Evolutionary conservation across 2,797 vertebrate species (phyloP).

Genomic region (Bradypodion ventrale): DNA sequence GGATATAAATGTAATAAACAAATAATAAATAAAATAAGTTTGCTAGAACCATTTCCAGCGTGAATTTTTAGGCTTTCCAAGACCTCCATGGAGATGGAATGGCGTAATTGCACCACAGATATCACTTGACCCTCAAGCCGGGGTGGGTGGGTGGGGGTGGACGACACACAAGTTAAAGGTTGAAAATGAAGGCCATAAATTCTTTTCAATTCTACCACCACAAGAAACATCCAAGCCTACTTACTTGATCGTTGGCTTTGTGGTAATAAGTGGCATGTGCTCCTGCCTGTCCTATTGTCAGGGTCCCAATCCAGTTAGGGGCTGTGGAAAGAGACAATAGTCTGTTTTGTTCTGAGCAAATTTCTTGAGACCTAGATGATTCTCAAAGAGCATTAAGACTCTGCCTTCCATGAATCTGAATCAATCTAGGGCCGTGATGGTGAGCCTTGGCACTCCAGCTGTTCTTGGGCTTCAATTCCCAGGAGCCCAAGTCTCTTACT

Average conservation of each 20-base stretch:
- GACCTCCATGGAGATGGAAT: too few species aligned
- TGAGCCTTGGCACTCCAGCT: too few species aligned
- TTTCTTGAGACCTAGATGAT: accelerated
- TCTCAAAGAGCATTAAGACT: background rate
- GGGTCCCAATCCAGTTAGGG: constrained; percentile 86
- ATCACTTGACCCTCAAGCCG: background rate
- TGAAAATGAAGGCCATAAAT: background rate
- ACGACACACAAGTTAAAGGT: too few species aligned
- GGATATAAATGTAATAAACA: too few species aligned
- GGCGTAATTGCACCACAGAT: too few species aligned
- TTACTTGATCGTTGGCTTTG: constrained; percentile 92
- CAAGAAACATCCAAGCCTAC: background rate
- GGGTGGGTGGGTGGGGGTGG: too few species aligned
- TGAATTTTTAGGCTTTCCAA: too few species aligned
- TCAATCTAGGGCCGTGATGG: background rate
- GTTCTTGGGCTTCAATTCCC: too few species aligned
- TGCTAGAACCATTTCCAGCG: too few species aligned
- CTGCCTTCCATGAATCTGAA: background rate
- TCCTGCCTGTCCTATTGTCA: constrained; percentile 87
- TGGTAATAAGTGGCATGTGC: constrained; percentile 94
- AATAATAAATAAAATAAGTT: too few species aligned
- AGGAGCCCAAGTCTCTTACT: too few species aligned
- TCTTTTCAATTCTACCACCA: background rate
- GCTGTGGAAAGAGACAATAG: constrained; percentile 55
- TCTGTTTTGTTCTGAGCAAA: background rate